These are phyloP conservation scores for Slavum lentiscoides DNA, from an alignment of 2,888 invertebrate genomes.

Conservation along the genomic window DNA sequence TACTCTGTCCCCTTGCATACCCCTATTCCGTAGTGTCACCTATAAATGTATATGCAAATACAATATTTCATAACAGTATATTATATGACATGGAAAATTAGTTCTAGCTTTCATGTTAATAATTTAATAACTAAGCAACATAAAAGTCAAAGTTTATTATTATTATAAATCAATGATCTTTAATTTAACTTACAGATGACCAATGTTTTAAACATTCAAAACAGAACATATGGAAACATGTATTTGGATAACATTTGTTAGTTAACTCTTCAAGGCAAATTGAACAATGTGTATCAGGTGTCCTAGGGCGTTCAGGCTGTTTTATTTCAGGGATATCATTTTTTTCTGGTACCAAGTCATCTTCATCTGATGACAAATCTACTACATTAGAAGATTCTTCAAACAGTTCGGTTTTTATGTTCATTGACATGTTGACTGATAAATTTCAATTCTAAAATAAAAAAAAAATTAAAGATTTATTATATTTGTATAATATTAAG, in stretches of 20 bases:
- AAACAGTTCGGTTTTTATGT: conserved; percentile 24
- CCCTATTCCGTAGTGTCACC: no score
- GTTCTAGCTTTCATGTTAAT: no score
- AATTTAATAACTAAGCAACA: no score
- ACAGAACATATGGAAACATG: conserved; percentile 92
- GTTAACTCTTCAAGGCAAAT: conserved; percentile 86
- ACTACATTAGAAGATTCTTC: neutral
- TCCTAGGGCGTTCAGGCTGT: conserved; percentile 61
- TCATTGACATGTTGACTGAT: conserved; percentile 6
- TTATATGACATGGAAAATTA: no score
- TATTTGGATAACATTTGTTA: conserved; percentile 89
- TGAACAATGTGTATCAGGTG: conserved; percentile 86
- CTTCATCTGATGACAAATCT: conserved; percentile 36
- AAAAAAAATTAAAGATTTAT: neutral
- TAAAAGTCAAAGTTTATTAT: neutral
- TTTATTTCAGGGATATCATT: neutral
- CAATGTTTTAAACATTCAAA: conserved; percentile 90
- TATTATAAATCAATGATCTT: neutral
- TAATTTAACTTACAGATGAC: conserved; percentile 71
- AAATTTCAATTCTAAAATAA: conserved; percentile 7
- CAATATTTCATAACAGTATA: no score
- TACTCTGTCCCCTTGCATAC: no score
- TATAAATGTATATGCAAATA: no score
- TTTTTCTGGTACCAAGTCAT: neutral
- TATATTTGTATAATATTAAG: no score